Evolutionary conservation across 2,888 invertebrate species (phyloP).

Genomic region (Axea sp.): DNA sequence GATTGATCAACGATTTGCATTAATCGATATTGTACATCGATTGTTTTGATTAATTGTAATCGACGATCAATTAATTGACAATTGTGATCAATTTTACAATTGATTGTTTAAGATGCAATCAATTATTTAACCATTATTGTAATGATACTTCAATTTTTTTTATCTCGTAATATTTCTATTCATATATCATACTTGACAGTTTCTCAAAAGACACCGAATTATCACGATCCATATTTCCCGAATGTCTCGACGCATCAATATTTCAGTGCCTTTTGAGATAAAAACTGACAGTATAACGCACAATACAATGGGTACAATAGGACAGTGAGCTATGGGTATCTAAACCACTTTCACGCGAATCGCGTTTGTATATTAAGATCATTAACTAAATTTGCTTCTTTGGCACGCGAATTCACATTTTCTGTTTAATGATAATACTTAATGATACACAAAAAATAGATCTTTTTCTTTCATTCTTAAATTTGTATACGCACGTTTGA

Average conservation of each 20-base stretch:
- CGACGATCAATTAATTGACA: slow-evolving; percentile 38
- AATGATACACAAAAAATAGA: slow-evolving; percentile 48
- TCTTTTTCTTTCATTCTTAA: slow-evolving; percentile 11
- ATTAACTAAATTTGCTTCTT: slow-evolving; percentile 66
- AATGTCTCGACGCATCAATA: no score
- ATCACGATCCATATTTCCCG: no score
- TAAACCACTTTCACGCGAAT: slow-evolving; percentile 26
- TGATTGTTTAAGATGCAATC: slow-evolving; percentile 1
- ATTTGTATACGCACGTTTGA: slow-evolving; percentile 4
- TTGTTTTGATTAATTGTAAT: slow-evolving; percentile 23
- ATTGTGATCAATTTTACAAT: slow-evolving; percentile 12
- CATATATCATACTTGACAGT: no score
- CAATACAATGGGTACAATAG: slow-evolving; percentile 21
- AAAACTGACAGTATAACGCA: neutral
- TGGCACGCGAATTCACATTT: slow-evolving; percentile 79
- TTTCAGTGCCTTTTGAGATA: no score
- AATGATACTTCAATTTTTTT: slow-evolving; percentile 3
- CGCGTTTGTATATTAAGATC: slow-evolving; percentile 20
- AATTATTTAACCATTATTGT: slow-evolving; percentile 10
- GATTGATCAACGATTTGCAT: slow-evolving; percentile 16
- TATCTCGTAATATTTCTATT: no score
- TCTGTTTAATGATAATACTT: slow-evolving; percentile 60
- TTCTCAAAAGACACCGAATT: slow-evolving; percentile 6
- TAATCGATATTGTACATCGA: slow-evolving; percentile 11
- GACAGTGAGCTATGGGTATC: slow-evolving; percentile 21